A percentile compares a stretch with the other conserved stretches of the same genome.
phyloP scores from a whole-genome alignment of 1,140 invertebrate species.

The Apis laboriosa region DNA sequence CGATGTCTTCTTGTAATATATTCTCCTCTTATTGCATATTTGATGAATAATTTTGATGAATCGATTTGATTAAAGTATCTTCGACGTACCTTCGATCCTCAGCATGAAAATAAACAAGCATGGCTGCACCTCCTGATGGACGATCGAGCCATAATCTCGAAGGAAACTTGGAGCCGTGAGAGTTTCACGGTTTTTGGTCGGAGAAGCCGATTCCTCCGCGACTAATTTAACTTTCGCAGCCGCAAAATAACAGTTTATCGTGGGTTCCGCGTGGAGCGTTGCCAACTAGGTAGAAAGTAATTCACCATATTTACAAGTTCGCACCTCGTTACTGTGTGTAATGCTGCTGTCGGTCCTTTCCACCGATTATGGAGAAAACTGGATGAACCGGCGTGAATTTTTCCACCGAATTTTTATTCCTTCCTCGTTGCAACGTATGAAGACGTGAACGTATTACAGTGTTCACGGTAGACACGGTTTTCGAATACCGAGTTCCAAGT shows the following conservation, averaged over 20 bases:
- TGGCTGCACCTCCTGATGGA: not conserved
- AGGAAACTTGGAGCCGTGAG: not conserved
- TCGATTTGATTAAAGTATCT: too few species aligned
- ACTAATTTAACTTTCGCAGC: constrained; percentile 36
- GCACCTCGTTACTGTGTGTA: constrained; percentile 42
- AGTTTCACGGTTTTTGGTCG: not conserved
- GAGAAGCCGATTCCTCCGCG: constrained; percentile 5
- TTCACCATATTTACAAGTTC: constrained; percentile 46
- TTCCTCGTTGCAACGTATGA: constrained; percentile 21
- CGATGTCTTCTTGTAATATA: too few species aligned
- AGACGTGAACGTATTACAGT: not conserved
- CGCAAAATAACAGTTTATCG: constrained; percentile 30
- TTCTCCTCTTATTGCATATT: too few species aligned
- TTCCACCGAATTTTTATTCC: constrained; percentile 43
- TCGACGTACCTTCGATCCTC: not conserved
- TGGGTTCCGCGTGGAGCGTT: constrained; percentile 21
- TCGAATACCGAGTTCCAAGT: not conserved
- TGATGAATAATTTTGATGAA: too few species aligned
- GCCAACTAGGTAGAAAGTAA: constrained; percentile 40
- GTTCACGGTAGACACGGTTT: not conserved
- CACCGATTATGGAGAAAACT: constrained; percentile 9
- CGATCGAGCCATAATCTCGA: not conserved
- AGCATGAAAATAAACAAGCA: constrained; percentile 4
- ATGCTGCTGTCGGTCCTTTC: not conserved
- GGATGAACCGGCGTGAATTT: not conserved